Conservation (phyloP, 2,888 invertebrate species). For the Drosophila conformis region DNA sequence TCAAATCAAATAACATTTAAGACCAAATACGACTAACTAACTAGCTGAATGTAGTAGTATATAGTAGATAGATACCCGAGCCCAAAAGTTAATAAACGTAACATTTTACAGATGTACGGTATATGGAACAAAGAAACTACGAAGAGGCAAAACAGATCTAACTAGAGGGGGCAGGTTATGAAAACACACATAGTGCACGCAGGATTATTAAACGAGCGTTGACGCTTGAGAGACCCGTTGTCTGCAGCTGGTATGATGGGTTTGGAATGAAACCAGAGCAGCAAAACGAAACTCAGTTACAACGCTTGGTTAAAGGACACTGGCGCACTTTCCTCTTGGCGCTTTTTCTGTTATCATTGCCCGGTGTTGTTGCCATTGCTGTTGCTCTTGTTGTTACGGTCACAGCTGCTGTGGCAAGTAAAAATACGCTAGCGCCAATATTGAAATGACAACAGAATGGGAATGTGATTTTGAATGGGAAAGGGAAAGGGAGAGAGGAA, state of each 20-base stretch:
- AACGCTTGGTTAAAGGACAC: slow-evolving; percentile 52
- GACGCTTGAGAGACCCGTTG: slow-evolving; percentile 27
- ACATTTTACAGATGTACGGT: slow-evolving; percentile 4
- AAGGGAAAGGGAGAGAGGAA: slow-evolving; percentile 16
- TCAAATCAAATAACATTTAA: slow-evolving; percentile 15
- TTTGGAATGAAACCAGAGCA: slow-evolving; percentile 28
- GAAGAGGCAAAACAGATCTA: slow-evolving; percentile 39
- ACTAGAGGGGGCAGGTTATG: slow-evolving; percentile 67
- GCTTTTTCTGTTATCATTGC: slow-evolving; percentile 56
- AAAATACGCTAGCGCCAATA: slow-evolving; percentile 75
- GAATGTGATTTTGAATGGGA: slow-evolving; percentile 35
- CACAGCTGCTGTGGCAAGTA: slow-evolving; percentile 77
- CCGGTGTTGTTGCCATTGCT: slow-evolving; percentile 30
- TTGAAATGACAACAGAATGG: slow-evolving; percentile 76
- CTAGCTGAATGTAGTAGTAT: slow-evolving; percentile 14
- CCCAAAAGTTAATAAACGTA: slow-evolving; percentile 30
- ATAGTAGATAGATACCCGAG: slow-evolving; percentile 22
- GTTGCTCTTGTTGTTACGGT: slow-evolving; percentile 53
- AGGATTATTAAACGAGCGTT: slow-evolving; percentile 64
- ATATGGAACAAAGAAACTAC: slow-evolving; percentile 28
- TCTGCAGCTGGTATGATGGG: not conserved
- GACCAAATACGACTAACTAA: slow-evolving; percentile 25
- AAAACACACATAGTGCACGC: slow-evolving; percentile 63
- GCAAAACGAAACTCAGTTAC: slow-evolving; percentile 63
- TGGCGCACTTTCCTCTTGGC: slow-evolving; percentile 60